A percentile compares a stretch with the other conserved stretches of the same genome.
Evolutionary conservation across 2,888 invertebrate genomes (phyloP).

Genomic region (Fragum fragum): DNA sequence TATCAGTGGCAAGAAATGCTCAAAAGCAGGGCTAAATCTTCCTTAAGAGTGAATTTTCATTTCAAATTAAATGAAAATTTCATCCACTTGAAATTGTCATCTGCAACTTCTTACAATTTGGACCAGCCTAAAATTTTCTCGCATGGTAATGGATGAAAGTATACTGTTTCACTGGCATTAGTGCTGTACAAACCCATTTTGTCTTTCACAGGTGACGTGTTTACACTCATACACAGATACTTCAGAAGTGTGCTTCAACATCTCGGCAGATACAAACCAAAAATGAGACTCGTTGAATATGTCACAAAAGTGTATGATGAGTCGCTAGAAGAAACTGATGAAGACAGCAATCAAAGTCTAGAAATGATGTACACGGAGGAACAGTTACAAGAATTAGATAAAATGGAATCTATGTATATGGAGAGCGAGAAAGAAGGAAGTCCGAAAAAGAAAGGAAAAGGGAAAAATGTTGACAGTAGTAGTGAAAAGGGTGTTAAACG

Average conservation of each 20-base stretch:
- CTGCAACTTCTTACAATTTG: too few relatives aligned
- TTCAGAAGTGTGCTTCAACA: constrained; percentile 54
- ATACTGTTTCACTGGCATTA: neutral
- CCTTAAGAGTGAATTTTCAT: too few relatives aligned
- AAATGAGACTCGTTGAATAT: constrained; percentile 70
- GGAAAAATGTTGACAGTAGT: neutral
- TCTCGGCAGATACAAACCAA: constrained; percentile 28
- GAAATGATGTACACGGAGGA: constrained; percentile 37
- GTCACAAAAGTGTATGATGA: constrained; percentile 69
- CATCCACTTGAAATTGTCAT: too few relatives aligned
- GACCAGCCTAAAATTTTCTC: too few relatives aligned
- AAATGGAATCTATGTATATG: constrained; percentile 7
- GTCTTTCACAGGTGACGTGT: constrained; percentile 57
- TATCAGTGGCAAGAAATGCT: too few relatives aligned
- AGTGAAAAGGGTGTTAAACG: constrained; percentile 7
- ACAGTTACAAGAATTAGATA: constrained; percentile 6
- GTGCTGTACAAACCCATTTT: neutral
- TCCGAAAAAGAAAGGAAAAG: constrained; percentile 3
- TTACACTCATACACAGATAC: constrained; percentile 72
- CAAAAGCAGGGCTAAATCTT: too few relatives aligned
- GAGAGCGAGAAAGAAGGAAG: constrained; percentile 9
- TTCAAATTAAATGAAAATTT: too few relatives aligned
- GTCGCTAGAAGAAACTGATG: constrained; percentile 62
- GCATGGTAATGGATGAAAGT: too few relatives aligned
- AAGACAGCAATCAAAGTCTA: constrained; percentile 46